phyloP scores from a whole-genome alignment of 2,797 vertebrate species.

The Monodelphis domestica region DNA sequence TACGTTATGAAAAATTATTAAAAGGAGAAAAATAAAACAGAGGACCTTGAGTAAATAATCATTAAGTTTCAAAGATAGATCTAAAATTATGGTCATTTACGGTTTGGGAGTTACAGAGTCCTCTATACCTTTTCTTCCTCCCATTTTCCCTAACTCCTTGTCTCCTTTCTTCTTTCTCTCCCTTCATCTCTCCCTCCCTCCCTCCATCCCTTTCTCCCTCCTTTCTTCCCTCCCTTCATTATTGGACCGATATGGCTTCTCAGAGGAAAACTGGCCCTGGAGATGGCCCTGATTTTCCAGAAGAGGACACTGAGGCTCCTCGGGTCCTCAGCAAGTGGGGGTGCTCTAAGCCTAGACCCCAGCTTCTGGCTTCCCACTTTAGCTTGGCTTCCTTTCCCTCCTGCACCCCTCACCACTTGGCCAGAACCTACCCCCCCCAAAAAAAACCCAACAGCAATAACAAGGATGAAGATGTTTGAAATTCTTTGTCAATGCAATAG shows the following conservation, averaged over 20 bases:
- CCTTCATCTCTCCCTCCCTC: not conserved
- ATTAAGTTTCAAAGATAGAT: not conserved
- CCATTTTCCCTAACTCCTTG: not conserved
- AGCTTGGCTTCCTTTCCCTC: not conserved
- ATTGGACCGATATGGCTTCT: not conserved
- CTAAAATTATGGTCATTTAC: not conserved
- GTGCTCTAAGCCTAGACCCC: not conserved
- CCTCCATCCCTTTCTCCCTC: not conserved
- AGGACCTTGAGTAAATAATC: not conserved
- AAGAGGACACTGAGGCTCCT: no score
- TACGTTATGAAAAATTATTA: not conserved
- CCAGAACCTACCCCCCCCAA: no score
- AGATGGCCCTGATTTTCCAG: not conserved
- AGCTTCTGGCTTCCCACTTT: not conserved
- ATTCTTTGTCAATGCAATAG: constrained; percentile 63
- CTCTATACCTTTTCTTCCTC: not conserved
- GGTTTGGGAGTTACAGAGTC: not conserved
- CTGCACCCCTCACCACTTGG: not conserved
- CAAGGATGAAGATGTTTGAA: constrained; percentile 54
- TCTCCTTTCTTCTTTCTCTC: constrained; percentile 14
- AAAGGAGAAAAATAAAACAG: not conserved
- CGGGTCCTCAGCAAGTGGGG: no score
- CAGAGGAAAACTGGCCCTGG: not conserved
- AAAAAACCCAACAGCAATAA: not conserved
- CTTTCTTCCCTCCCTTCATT: not conserved